Conservation (phyloP, 2,113 vertebrate genomes). For the Rhabdomys dilectus region DNA sequence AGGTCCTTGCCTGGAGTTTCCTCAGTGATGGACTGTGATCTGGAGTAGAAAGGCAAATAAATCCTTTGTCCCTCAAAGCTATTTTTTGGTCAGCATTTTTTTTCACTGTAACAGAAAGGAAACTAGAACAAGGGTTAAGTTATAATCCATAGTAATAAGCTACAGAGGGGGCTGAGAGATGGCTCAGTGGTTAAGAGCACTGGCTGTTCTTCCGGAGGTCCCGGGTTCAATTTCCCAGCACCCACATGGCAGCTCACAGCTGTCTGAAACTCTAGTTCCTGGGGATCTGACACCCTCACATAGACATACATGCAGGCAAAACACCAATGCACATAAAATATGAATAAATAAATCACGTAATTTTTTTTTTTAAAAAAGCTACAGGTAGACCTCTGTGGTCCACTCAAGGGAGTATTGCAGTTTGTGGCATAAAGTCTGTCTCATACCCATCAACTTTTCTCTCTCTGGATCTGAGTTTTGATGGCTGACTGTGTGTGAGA, state of each 20-base stretch:
- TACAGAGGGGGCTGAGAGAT: too few species aligned
- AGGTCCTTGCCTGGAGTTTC: neutral
- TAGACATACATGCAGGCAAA: too few species aligned
- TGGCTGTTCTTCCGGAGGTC: too few species aligned
- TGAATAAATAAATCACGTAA: too few species aligned
- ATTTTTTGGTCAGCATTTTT: neutral
- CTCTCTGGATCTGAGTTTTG: neutral
- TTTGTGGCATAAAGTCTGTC: neutral
- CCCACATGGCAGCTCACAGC: too few species aligned
- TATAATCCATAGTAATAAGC: slow-evolving; percentile 33
- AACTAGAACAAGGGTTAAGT: neutral
- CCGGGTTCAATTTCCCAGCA: too few species aligned
- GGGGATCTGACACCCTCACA: too few species aligned
- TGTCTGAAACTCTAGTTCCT: too few species aligned
- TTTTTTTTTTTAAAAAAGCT: neutral
- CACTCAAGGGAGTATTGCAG: neutral
- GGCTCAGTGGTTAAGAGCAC: too few species aligned
- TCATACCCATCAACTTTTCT: neutral
- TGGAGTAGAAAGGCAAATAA: neutral
- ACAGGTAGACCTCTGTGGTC: neutral
- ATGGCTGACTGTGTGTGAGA: neutral
- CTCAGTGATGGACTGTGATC: neutral
- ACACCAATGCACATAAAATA: too few species aligned
- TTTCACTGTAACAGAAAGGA: neutral
- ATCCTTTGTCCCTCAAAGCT: too few species aligned